Base-by-base conservation (phyloP, 2,113 vertebrate genomes). In the Cephalopholis sonnerati region DNA sequence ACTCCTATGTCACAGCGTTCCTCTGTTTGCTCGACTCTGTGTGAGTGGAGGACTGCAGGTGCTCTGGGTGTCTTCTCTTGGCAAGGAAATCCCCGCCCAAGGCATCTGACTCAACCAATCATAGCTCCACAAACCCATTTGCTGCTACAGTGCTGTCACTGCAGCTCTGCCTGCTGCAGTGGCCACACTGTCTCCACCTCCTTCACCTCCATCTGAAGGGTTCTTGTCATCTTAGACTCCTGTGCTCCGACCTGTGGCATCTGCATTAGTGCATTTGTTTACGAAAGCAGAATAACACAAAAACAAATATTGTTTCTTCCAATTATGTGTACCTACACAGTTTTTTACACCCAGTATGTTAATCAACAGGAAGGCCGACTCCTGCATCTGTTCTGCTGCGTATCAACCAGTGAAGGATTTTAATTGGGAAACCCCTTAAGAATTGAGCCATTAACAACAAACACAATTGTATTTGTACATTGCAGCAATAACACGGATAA, bases 361-460 rank as follows among this genome's bases (percentile, higher is more conserved):
- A 91, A 82, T 65, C 50, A 15, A 53, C 55, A 57, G 8, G 59
- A 74, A 66, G 68, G 48, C 59, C 32, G 8, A 5, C 41, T 64
- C 7, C 41, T 50, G 74, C 73, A 71, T 72, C 82, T 72, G 69
- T 81, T 79, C 46, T 64, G 57, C 5, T 50, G 24, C 6, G 61
- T 2, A 16, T 29, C 3, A 65, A 64, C 65, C 54, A 32, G 48
- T 16, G 10, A n/a, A 51, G 51, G 32, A 9, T 50, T 83, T 81
- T 77, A 83, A 83, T 76, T 76, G 59, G 58, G 25, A 78, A 36
- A 24, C 67, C 84, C 58, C 82, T 24, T 4, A 78, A 81, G 75
- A 70, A 77, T 46, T 36, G 75, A 79, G 62, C 66, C 51, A 77
- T 65, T 76, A 79, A 44, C 76, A 5, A 65, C 51, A 84, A 79